Base-by-base conservation (phyloP, 2,113 vertebrate genomes). In the Neogobius melanostomus region DNA sequence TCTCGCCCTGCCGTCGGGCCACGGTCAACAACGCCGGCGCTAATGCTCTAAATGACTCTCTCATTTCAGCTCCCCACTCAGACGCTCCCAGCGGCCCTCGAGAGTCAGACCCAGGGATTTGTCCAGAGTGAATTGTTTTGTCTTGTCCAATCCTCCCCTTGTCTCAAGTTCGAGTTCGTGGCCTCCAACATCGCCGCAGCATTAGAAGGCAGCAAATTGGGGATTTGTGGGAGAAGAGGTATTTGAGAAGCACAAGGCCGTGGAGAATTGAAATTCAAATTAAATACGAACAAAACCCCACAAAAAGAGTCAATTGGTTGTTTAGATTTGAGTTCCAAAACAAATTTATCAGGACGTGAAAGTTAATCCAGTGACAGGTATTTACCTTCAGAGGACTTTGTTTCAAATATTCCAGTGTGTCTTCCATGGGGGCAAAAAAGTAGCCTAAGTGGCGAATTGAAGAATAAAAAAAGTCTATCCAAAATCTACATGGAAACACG, bases 71-170 rank as follows among this genome's bases (percentile, higher is more conserved):
- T 72, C 76, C 76, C 83, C 76, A 82, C 77, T 69, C 74, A 64
- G 79, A 84, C 12, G 36, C 73, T 86, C 87, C 87, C 86, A 75
- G 45, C 28, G 81, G 83, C 83, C 81, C 88, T 90, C 86, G 83
- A 90, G 80, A 87, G 82, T 87, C 85, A 80, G 86, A 79, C 86
- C 78, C 77, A 69, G 88, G 56, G 88, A 90, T 89, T 91, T 87
- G 80, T 89, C 73, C 74, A 0, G 68, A 77, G 76, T 88, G 79
- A 85, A 88, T 90, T 91, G 90, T 91, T 91, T 87, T 91, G 90
- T 88, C 84, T 89, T 59, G 73, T 72, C 71, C 66, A 48, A 63
- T 72, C 45, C 81, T 62, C 64, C 61, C 62, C 62, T 16, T 81
- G 77, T 68, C 80, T 82, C 86, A 91, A 90, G 84, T 87, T 90